Conservation (phyloP, 1,140 invertebrate genomes). For the Triops longicaudatus region DNA sequence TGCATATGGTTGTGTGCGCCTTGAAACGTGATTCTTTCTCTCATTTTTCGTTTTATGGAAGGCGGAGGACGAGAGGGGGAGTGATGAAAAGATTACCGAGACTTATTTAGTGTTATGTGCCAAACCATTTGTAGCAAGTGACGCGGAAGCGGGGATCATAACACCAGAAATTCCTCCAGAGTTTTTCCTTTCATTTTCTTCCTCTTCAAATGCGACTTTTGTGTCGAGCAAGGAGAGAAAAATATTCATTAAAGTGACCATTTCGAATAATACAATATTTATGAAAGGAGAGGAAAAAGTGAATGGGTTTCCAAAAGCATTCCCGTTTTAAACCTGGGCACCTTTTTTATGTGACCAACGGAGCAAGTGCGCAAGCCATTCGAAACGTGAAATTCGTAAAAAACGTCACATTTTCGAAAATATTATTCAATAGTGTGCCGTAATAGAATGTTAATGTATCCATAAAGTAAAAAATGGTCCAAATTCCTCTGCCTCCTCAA, state of each 20-base stretch:
- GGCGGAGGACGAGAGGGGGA: neutral
- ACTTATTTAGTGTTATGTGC: neutral
- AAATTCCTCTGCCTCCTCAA: too few relatives aligned
- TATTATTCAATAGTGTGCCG: too few relatives aligned
- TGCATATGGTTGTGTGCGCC: neutral
- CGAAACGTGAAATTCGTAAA: too few relatives aligned
- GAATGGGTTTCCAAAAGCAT: too few relatives aligned
- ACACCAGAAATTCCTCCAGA: neutral
- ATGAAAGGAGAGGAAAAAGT: too few relatives aligned
- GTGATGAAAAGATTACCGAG: neutral
- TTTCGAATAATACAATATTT: too few relatives aligned
- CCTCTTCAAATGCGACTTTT: neutral
- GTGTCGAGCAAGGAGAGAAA: neutral
- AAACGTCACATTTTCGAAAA: too few relatives aligned
- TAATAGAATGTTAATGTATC: too few relatives aligned
- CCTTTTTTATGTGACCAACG: too few relatives aligned
- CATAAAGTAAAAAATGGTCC: too few relatives aligned
- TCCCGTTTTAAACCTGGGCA: too few relatives aligned
- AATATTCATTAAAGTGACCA: neutral
- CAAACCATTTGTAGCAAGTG: constrained; percentile 1
- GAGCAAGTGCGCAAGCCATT: too few relatives aligned
- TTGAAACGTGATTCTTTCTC: neutral
- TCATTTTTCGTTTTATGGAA: neutral
- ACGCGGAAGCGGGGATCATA: constrained; percentile 3
- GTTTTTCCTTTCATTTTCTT: neutral